These are phyloP conservation scores for Pedionomus torquatus DNA, from an alignment of 2,113 vertebrate species.

Conservation along the genomic window DNA sequence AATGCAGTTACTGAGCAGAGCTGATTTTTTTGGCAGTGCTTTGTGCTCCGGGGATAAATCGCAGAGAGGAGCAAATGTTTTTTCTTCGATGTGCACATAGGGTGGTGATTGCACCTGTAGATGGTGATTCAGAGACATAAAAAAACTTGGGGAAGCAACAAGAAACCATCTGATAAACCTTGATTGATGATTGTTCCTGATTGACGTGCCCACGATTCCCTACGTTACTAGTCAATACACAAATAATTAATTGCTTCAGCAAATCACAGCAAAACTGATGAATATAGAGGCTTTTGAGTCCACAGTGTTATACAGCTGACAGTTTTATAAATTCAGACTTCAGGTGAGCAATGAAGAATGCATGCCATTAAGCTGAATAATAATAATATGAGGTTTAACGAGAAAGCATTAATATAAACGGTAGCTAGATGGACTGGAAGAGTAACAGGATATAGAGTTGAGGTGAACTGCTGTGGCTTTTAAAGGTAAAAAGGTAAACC, in stretches of 20 bases:
- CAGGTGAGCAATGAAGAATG: neutral
- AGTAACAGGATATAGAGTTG: neutral
- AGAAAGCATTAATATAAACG: neutral
- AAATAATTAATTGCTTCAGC: neutral
- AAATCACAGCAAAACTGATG: neutral
- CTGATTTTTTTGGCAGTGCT: neutral
- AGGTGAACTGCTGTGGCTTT: neutral
- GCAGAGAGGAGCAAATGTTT: neutral
- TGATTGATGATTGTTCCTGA: neutral
- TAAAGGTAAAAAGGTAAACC: neutral
- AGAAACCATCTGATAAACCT: neutral
- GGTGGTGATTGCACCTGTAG: neutral
- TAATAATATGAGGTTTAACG: neutral
- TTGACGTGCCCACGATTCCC: neutral
- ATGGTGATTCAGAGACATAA: neutral
- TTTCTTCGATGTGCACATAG: accelerated
- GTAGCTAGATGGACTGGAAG: neutral
- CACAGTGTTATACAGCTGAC: neutral
- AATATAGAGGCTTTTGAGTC: neutral
- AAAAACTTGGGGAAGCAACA: neutral
- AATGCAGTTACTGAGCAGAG: neutral
- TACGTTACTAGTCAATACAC: neutral
- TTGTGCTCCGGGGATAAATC: neutral
- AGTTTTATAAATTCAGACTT: neutral
- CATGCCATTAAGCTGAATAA: neutral